Evolutionary conservation across 2,797 vertebrate species (phyloP), one percentile per base, ranked within the genome.

Genomic region (Galagoides demidoff): DNA sequence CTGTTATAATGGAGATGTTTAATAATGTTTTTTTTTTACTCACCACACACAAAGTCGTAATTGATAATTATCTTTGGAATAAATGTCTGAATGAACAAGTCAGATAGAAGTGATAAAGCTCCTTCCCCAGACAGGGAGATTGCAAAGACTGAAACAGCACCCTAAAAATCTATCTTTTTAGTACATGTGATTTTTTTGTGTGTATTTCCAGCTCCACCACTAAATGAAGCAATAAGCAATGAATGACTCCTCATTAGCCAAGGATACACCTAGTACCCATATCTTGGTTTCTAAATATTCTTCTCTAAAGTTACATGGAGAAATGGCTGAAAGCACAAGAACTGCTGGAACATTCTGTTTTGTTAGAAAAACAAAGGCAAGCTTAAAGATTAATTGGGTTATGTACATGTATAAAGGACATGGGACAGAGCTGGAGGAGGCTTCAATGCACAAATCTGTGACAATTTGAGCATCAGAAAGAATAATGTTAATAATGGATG

Each of bases 381-480:
- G n/a, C 31, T 83, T 89, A 86, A 43, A 61, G 63, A 79, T 77
- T 68, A 84, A 90, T 34, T 78, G 73, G 81, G 73, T 89, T 29
- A 0, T 23, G 17, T 37, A 12, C n/a, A 0, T 20, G 14, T 43
- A 12, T 49, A 77, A 82, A 90, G 59, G 78, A 89, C 86, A 63
- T 0, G 43, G 52, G 31, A 45, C 23, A 31, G n/a, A 82, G 55
- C 29, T 66, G 27, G 43, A 96, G 74, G 95, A 82, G 57, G 25
- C 31, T 88, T 89, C 55, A 74, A 20, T 64, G 37, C 9, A 78
- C 45, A 66, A 37, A 66, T 55, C 2, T 90, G 45, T 70, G 68
- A 78, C 77, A 55, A 94, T 95, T 64, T 96, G 66, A 87, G 22
- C 77, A 86, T 91, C 71, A 39, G 84, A 90, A 95, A 85, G 78